Percentiles rank a stretch among this genome's conserved stretches.
Conservation (phyloP, 30 jellyfish, hydroid and myxozoan genomes). For the Hydractinia symbiolongicarpus region DNA sequence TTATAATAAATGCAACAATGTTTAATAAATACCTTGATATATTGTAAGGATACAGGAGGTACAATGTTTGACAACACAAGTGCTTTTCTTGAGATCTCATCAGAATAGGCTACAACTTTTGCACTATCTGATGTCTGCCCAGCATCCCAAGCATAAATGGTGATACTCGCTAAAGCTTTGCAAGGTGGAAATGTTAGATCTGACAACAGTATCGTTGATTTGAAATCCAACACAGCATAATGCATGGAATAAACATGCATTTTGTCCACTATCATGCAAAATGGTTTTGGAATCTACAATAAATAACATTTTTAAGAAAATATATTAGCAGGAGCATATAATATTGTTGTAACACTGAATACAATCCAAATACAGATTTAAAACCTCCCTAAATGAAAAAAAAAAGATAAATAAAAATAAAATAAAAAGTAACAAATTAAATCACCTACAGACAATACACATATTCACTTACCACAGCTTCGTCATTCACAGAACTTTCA, state of each 20-base stretch:
- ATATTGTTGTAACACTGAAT: no score
- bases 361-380: no score
- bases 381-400: not conserved
- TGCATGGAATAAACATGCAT: slow-evolving; percentile 90
- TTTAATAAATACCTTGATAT: slow-evolving; percentile 41
- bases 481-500: not conserved
- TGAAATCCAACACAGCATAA: slow-evolving; percentile 66
- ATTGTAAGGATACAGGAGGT: slow-evolving; percentile 49
- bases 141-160: slow-evolving; percentile 60
- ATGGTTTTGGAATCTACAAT: slow-evolving; percentile 51
- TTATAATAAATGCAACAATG: no score
- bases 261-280: slow-evolving; percentile 64
- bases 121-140: slow-evolving; percentile 56
- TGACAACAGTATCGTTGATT: slow-evolving; percentile 48
- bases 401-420: not conserved
- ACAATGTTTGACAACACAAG: slow-evolving; percentile 53
- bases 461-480: not conserved
- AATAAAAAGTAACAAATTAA: not conserved
- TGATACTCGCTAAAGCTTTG: slow-evolving; percentile 46
- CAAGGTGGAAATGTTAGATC: slow-evolving; percentile 83
- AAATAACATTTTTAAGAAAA: no score
- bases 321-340: no score
- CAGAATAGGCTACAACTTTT: slow-evolving; percentile 48
- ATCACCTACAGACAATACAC: not conserved
- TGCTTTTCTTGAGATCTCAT: slow-evolving; percentile 48